A percentile compares a stretch with the other conserved stretches of the same genome.
Conservation (phyloP, 2,888 invertebrate species). For the Dromius quadrimaculatus region DNA sequence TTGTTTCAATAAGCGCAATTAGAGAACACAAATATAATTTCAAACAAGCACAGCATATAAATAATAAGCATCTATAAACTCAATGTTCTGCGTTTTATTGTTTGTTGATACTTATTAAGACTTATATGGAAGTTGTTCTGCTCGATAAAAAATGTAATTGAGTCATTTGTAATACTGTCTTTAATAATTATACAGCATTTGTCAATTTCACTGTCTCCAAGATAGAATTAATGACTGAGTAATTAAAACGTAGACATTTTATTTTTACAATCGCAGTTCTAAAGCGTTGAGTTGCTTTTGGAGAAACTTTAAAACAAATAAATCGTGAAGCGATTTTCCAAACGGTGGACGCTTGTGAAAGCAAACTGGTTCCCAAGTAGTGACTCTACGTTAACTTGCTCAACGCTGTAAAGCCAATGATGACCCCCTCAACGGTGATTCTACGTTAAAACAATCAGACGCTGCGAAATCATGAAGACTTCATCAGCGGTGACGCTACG, state of each 20-base stretch:
- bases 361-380: no score
- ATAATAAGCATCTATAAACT: slow-evolving; percentile 23
- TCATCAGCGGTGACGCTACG: no score
- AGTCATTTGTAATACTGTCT: slow-evolving; percentile 30
- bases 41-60: slow-evolving; percentile 11
- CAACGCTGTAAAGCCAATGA: no score
- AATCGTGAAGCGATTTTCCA: no score
- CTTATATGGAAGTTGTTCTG: slow-evolving; percentile 3
- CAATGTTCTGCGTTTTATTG: slow-evolving; percentile 25
- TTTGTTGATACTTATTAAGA: slow-evolving; percentile 26
- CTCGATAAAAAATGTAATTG: slow-evolving; percentile 23
- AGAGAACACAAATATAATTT: slow-evolving; percentile 11
- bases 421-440: no score
- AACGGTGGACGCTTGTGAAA: no score
- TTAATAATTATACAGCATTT: slow-evolving; percentile 30
- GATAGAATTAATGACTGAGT: slow-evolving; percentile 14
- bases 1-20: no score
- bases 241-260: slow-evolving; percentile 7
- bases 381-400: no score
- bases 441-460: no score
- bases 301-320: no score
- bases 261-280: background rate
- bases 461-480: no score
- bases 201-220: slow-evolving; percentile 19
- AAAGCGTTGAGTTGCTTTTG: no score